Evolutionary conservation across 2,888 invertebrate species (phyloP).

Genomic region (Acrobasis consociella): DNA sequence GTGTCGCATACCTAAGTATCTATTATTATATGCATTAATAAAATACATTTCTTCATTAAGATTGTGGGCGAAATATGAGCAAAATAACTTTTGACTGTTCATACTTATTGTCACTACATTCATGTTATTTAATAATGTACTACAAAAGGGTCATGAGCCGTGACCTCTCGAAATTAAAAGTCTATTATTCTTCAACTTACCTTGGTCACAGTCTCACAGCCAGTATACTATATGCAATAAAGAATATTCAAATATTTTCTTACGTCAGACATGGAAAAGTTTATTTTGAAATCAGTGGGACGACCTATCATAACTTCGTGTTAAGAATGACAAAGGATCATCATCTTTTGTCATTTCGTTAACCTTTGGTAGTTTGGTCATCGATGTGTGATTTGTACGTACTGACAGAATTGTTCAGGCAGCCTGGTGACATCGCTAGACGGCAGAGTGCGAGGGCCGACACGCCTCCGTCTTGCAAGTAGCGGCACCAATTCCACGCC

Average conservation of each 20-base stretch:
- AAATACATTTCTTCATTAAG: not conserved
- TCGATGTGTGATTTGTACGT: slow-evolving; percentile 42
- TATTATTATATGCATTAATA: no score
- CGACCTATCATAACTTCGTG: slow-evolving; percentile 21
- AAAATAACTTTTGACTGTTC: slow-evolving; percentile 1
- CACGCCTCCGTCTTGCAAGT: slow-evolving; percentile 84
- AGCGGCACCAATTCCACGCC: slow-evolving; percentile 91
- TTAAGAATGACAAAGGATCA: slow-evolving; percentile 36
- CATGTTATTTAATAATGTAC: slow-evolving; percentile 29
- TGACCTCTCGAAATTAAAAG: slow-evolving; percentile 46
- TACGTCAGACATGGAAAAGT: slow-evolving; percentile 31
- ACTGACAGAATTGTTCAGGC: slow-evolving; percentile 71
- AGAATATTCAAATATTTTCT: slow-evolving; percentile 28
- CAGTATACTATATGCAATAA: slow-evolving; percentile 31
- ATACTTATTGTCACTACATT: not conserved
- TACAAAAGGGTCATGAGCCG: slow-evolving; percentile 39
- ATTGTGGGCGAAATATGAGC: not conserved
- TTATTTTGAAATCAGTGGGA: slow-evolving; percentile 33
- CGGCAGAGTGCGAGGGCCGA: slow-evolving; percentile 72
- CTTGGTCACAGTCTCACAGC: slow-evolving; percentile 14
- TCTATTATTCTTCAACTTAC: slow-evolving; percentile 41
- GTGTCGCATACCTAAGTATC: no score
- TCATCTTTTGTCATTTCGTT: slow-evolving; percentile 30
- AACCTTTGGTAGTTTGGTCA: slow-evolving; percentile 27
- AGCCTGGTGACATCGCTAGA: slow-evolving; percentile 76